Base-by-base conservation (phyloP, 1,140 invertebrate species). In the Lordiphosa mommai region DNA sequence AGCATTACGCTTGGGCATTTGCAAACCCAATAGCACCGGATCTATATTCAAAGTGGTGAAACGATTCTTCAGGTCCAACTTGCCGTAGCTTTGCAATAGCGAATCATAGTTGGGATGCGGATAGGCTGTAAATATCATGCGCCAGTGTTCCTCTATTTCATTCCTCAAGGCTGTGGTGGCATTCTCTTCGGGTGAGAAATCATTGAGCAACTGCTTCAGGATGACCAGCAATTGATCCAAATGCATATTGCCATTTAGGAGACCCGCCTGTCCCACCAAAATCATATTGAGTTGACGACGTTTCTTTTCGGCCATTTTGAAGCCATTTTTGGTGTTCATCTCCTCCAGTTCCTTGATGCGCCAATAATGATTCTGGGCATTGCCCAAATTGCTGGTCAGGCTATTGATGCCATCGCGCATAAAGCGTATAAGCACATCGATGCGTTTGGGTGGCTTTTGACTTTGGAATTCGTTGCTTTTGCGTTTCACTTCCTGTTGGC, bases 281-380 rank as follows among this genome's bases (percentile, higher is more conserved):
- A 91, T 88, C 89, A 91, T 91, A 57, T 92, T 92, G 0, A 92
- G 53, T 47, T 79, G 89, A 73, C 70, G 86, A 73, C 65, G 88
- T 49, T 79, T 90, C 73, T 60, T 68, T 37, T 74, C 90, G 76
- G 55, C 85, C 36, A 89, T 74, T 34, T 90, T 89, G 16, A 61
- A 76, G 37, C 89, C 87, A 46, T 89, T 90, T 41, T 91, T 91
- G 0, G 85, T 86, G 40, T 91, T 85, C 68, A 89, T 79, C 14
- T 80, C 72, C n/a, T 90, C 88, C 56, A 88, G 89, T n/a, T 90
- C 67, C 4, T 88, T 85, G 57, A 91, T 90, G 46, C 89, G 85
- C 6, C 82, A 82, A 4, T 88, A 72, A 16, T 91, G 80, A 27
- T 88, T 67, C 50, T 89, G 72, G 20, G 90, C 90, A 44, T 88